phyloP scores from a whole-genome alignment of 2,113 vertebrate genomes.

The Corythornis cristatus region DNA sequence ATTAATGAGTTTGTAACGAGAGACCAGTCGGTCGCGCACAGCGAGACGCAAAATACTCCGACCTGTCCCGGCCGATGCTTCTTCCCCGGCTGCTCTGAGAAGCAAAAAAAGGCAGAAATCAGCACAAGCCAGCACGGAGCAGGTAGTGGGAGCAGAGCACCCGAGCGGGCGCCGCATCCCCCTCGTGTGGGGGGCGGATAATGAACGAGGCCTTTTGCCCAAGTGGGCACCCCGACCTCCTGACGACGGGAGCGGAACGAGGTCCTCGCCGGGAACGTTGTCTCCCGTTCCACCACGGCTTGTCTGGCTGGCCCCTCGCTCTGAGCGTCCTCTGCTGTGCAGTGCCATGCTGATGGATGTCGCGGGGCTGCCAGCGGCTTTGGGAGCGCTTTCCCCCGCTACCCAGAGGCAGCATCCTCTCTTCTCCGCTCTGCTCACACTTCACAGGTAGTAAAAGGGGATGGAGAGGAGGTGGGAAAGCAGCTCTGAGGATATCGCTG shows the following conservation, averaged over 20 bases:
- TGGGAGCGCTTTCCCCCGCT: neutral
- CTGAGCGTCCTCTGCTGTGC: neutral
- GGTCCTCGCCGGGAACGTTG: rapidly evolving
- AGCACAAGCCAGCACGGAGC: neutral
- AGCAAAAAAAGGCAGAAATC: neutral
- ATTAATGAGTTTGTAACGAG: neutral
- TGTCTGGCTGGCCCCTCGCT: neutral
- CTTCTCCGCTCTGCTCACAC: neutral
- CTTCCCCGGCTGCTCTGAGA: neutral
- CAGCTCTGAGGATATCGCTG: neutral
- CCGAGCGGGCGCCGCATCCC: neutral
- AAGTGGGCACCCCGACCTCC: rapidly evolving
- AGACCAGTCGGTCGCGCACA: neutral
- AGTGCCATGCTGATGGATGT: neutral
- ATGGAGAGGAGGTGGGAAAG: neutral
- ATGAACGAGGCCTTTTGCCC: neutral
- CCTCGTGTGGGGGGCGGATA: neutral
- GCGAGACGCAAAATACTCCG: neutral
- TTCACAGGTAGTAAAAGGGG: neutral
- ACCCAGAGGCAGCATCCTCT: neutral
- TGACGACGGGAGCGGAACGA: rapidly evolving
- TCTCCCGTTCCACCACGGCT: neutral
- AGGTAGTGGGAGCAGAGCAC: neutral
- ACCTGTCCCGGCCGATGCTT: neutral
- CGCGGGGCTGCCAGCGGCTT: neutral